These are phyloP conservation scores for Lochmaea crataegi DNA, from an alignment of 2,888 invertebrate species.

Conservation along the genomic window DNA sequence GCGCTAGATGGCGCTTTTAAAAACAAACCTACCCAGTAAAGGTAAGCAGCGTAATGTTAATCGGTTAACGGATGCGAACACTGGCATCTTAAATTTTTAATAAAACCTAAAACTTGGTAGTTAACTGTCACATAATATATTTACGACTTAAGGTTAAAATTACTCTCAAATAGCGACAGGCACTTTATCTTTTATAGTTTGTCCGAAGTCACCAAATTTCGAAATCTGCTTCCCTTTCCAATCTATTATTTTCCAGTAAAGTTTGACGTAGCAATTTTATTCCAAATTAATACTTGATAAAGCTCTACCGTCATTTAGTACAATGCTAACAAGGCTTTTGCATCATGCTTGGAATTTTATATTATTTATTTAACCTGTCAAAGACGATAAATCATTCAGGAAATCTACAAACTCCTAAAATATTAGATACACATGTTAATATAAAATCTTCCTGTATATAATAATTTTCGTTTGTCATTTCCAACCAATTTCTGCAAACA, in stretches of 20 bases:
- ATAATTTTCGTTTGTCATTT: slow-evolving; percentile 1
- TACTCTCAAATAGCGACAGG: slow-evolving; percentile 39
- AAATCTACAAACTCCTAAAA: too few relatives aligned
- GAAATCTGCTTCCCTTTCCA: slow-evolving; percentile 13
- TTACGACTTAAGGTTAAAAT: slow-evolving; percentile 39
- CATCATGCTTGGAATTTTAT: slow-evolving; percentile 1
- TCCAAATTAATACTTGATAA: slow-evolving; percentile 6
- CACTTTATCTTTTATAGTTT: slow-evolving; percentile 43
- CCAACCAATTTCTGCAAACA: slow-evolving; percentile 19
- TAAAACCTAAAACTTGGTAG: slow-evolving; percentile 48
- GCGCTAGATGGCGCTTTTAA: too few relatives aligned
- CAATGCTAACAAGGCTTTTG: neutral
- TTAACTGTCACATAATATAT: slow-evolving; percentile 38
- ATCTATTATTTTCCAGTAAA: slow-evolving; percentile 18
- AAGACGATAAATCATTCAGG: too few relatives aligned
- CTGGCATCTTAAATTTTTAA: slow-evolving; percentile 53
- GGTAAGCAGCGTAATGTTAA: too few relatives aligned
- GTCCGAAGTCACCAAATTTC: slow-evolving; percentile 29
- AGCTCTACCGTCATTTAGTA: neutral
- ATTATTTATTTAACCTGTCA: neutral
- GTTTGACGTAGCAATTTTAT: slow-evolving; percentile 9
- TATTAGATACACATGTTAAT: too few relatives aligned
- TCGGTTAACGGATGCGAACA: slow-evolving; percentile 23
- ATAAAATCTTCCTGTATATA: too few relatives aligned
- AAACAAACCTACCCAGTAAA: too few relatives aligned